Conservation (phyloP, 2,113 vertebrate species). For the Festucalex cinctus region DNA sequence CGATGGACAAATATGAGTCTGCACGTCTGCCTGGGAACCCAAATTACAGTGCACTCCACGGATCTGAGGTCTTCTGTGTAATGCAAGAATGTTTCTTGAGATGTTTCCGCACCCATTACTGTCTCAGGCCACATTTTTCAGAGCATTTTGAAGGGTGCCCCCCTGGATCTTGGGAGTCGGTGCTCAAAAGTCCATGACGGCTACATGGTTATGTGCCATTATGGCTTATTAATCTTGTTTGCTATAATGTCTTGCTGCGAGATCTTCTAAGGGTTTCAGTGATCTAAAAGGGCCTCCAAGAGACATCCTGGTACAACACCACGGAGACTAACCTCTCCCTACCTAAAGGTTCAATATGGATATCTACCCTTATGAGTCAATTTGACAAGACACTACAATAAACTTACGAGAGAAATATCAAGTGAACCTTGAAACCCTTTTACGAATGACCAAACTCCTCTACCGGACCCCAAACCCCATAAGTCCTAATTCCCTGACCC, state of each 20-base stretch:
- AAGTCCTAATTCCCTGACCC: no score
- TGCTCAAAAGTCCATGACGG: not conserved
- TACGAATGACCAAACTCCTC: no score
- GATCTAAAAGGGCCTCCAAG: not conserved
- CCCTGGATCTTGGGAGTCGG: not conserved
- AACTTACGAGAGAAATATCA: no score
- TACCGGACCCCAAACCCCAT: no score
- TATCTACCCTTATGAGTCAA: no score
- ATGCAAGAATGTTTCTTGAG: slow-evolving; percentile 45
- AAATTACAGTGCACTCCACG: slow-evolving; percentile 57
- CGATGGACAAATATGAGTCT: slow-evolving; percentile 64
- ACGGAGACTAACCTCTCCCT: no score
- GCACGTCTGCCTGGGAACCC: slow-evolving; percentile 58
- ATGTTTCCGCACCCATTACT: slow-evolving; percentile 36
- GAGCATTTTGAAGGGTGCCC: slow-evolving; percentile 22
- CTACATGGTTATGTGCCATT: not conserved
- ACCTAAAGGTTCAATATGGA: no score
- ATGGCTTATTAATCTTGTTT: not conserved
- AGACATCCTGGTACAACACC: no score
- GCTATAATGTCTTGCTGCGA: not conserved
- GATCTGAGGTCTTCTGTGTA: slow-evolving; percentile 45
- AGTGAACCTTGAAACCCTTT: no score
- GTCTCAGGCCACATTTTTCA: slow-evolving; percentile 44
- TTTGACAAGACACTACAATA: no score
- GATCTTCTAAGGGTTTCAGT: not conserved